These are phyloP conservation scores for Mesocentrotus franciscanus DNA, from an alignment of 53 echinoderm and acorn worm genomes.

Conservation along the genomic window DNA sequence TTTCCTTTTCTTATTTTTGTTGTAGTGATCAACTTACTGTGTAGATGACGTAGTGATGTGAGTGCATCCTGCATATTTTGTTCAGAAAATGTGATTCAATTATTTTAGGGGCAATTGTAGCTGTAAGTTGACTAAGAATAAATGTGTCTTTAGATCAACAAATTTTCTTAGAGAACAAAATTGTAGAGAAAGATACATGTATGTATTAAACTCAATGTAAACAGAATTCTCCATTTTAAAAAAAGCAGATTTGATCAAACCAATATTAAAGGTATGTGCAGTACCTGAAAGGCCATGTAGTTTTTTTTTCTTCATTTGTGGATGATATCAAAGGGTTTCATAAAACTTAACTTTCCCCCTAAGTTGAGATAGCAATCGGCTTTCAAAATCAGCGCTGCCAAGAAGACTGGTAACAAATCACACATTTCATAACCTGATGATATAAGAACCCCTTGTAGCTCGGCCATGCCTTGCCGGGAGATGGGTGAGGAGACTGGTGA, in stretches of 20 bases:
- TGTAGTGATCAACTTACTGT: too few species aligned
- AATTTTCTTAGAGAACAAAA: too few species aligned
- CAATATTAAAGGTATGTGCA: background rate
- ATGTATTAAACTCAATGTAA: too few species aligned
- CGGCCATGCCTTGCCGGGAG: background rate
- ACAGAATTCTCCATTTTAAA: too few species aligned
- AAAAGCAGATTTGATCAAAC: background rate
- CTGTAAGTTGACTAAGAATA: too few species aligned
- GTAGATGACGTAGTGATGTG: too few species aligned
- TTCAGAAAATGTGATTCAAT: too few species aligned
- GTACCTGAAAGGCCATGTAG: background rate
- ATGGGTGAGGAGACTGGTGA: background rate
- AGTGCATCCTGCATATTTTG: too few species aligned
- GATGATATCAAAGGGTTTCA: background rate
- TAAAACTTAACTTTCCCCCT: background rate
- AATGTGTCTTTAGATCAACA: too few species aligned
- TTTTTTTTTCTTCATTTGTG: background rate
- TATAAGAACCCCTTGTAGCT: background rate
- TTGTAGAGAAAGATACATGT: too few species aligned
- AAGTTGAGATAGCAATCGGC: background rate
- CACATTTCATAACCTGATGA: background rate
- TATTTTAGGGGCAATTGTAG: too few species aligned
- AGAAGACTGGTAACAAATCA: slow-evolving; percentile 17
- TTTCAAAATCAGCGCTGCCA: slow-evolving; percentile 17
- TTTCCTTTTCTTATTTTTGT: too few species aligned